Conservation (phyloP, 2,888 invertebrate genomes). For the Phaedon cochleariae region DNA sequence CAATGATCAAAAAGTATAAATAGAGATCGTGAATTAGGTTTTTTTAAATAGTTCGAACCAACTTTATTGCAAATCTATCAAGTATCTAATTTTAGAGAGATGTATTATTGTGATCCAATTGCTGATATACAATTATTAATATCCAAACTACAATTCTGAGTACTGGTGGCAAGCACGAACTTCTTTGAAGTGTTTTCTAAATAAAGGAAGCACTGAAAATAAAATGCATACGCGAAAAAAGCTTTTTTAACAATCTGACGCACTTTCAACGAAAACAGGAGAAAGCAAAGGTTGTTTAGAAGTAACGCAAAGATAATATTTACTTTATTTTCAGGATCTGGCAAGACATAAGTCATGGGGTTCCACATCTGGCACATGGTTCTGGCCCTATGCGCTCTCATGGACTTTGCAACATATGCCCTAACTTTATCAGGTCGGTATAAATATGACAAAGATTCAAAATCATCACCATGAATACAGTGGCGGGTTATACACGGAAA, state of each 20-base stretch:
- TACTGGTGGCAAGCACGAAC: neutral
- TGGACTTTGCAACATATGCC: constrained; percentile 22
- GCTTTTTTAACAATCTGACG: constrained; percentile 5
- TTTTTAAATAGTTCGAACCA: too few relatives aligned
- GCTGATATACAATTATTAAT: too few relatives aligned
- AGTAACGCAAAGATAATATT: constrained; percentile 24
- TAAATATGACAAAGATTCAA: neutral
- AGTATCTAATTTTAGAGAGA: too few relatives aligned
- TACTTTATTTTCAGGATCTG: constrained; percentile 38
- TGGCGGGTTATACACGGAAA: neutral
- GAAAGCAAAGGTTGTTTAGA: constrained; percentile 26
- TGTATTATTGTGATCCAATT: too few relatives aligned
- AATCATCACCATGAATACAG: neutral
- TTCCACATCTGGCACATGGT: constrained; percentile 29
- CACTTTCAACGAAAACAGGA: constrained; percentile 23
- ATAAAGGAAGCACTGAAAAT: neutral
- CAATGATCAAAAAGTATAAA: too few relatives aligned
- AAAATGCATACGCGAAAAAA: neutral
- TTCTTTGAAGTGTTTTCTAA: neutral
- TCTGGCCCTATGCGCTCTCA: constrained; percentile 25
- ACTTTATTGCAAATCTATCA: too few relatives aligned
- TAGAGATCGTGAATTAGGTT: too few relatives aligned
- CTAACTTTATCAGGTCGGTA: constrained; percentile 33
- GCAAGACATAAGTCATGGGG: constrained; percentile 33
- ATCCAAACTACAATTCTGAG: neutral